Evolutionary conservation across 2,888 invertebrate genomes (phyloP), one percentile per base, ranked within the genome.

Genomic region (Pachliopta kotzebuea): DNA sequence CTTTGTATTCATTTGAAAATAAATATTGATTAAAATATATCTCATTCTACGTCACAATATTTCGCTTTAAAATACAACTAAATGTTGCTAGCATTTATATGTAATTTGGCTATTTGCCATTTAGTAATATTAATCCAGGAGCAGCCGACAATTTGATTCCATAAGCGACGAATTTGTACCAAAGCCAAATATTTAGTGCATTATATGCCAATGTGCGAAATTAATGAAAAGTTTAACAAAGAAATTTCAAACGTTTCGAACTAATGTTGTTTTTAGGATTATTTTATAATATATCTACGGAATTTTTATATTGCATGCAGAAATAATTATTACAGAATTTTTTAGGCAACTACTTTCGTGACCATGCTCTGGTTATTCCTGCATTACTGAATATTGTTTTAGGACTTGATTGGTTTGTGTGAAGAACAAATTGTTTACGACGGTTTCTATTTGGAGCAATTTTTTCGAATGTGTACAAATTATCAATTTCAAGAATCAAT

Each of bases 111-210:
- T 29, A 54, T 50, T 31, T 56, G 63, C 63, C 59, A 63, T 63
- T 59, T 55, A 55, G 29, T 49, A 21, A 55, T 55, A 63, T 63
- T 63, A 63, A 63, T 54, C 59, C 59, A 49, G 59, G 54, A 63
- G 54, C 63, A 55, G 54, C 49, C 49, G 55, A 63, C 59, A 55
- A 63, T 59, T 63, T 63, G 45, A 63, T 63, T 63, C 23, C 53
- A 63, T 58, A 63, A 63, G 54, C 54, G 53, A 63, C 63, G 24
- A 63, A 54, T 54, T 63, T 58, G 63, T 59, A 53, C 58, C 54
- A 63, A 54, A 24, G 52, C 57, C 57, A 53, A 57, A 63, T 63
- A 61, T 61, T 55, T 42, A 61, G 8, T 54, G 45, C 45, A 11
- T 20, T 54, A 60, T 60, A 29, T 61, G 4, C 45, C 21, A 21